Conservation (phyloP, 2,888 invertebrate species). For the Drosophila austrosaltans region DNA sequence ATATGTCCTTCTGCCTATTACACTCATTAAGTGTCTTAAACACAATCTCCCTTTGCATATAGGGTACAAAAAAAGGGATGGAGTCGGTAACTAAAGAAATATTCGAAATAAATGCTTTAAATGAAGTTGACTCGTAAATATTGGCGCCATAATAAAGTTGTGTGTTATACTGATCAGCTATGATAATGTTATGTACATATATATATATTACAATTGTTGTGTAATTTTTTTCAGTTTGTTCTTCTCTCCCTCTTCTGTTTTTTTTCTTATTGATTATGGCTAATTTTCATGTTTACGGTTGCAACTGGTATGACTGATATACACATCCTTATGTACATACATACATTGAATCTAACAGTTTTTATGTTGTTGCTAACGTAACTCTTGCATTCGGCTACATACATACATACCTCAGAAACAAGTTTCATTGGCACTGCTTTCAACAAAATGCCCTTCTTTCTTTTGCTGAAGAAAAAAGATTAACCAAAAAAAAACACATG, state of each 20-base stretch:
- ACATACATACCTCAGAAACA: conserved; percentile 37
- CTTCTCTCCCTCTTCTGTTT: not conserved
- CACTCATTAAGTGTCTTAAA: too few species aligned
- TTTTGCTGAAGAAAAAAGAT: conserved; percentile 23
- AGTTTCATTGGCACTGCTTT: conserved; percentile 39
- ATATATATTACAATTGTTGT: too few species aligned
- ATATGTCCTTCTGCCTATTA: too few species aligned
- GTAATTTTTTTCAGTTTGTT: not conserved
- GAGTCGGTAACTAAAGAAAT: too few species aligned
- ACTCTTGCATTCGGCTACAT: conserved; percentile 47
- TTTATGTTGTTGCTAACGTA: conserved; percentile 52
- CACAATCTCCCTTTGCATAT: too few species aligned
- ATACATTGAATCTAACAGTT: conserved; percentile 26
- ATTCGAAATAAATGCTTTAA: too few species aligned
- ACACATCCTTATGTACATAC: not conserved
- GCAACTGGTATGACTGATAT: conserved; percentile 24
- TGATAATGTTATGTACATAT: not conserved
- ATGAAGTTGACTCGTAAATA: too few species aligned
- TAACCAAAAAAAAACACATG: conserved; percentile 43
- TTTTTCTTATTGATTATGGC: not conserved
- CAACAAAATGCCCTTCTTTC: conserved; percentile 39
- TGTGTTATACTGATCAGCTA: too few species aligned
- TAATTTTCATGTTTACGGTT: conserved; percentile 32
- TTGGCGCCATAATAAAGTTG: too few species aligned
- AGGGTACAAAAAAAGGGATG: too few species aligned